Evolutionary conservation across 2,797 vertebrate species (phyloP), one percentile per base, ranked within the genome.

Genomic region (Poecilia gillii): DNA sequence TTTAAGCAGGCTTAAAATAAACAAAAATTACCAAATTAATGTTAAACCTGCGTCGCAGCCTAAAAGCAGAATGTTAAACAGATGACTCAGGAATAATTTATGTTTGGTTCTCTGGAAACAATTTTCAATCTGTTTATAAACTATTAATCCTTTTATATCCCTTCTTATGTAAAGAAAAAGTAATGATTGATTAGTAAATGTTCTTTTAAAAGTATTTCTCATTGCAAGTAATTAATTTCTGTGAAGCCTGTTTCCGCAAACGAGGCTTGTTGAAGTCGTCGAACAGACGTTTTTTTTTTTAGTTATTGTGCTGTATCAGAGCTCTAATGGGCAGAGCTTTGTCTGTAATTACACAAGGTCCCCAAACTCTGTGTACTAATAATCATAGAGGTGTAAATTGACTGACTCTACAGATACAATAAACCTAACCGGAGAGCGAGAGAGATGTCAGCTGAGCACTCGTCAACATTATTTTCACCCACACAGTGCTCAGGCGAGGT

Each of bases 371-470:
- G 66, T 85, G 86, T 80, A 84, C 75, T 87, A 89, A 91, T 91
- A 91, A 91, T 91, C 83, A 91, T 84, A 81, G 85, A 83, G 83
- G 87, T 91, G 84, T 88, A 89, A 90, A 91, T 84, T 81, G 87
- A 88, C 89, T 89, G 85, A 91, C 87, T 89, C 86, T 49, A 82
- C 91, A 91, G 87, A 88, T 88, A 85, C 88, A 89, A 87, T 89
- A 87, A 91, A 90, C 74, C 80, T 73, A 84, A 86, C 76, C 70
- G 75, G 57, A 89, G 81, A 86, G 82, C 75, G 89, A 57, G 84
- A 81, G 86, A 85, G 89, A 84, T 89, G 89, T 88, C 85, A 90
- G 82, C 62, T 74, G 80, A 90, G 83, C 82, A 73, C 86, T 89
- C 78, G 33, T 84, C 81, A 85, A 43, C 73, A 59, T 75, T 75